These are phyloP conservation scores for Sander lucioperca DNA, from an alignment of 2,113 vertebrate genomes.

Conservation along the genomic window DNA sequence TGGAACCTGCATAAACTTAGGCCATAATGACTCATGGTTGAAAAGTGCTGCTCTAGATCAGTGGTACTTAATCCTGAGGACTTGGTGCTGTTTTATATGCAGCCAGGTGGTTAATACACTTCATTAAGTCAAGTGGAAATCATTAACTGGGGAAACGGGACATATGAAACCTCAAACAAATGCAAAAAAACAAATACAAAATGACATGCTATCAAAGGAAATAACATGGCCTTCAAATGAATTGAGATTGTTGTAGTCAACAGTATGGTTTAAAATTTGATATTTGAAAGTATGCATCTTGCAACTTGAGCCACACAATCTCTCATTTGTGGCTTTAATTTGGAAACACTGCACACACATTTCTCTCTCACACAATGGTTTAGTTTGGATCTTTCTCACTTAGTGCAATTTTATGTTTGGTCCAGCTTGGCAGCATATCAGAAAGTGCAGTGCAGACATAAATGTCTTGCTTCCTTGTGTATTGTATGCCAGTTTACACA, in stretches of 20 bases:
- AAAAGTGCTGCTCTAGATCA: slow-evolving; percentile 25
- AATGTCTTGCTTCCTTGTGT: neutral
- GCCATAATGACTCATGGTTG: slow-evolving; percentile 30
- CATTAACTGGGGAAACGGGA: neutral
- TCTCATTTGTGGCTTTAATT: neutral
- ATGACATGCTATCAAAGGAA: neutral
- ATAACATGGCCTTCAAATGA: neutral
- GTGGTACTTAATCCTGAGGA: slow-evolving; percentile 29
- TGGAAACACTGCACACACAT: neutral
- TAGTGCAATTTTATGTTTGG: neutral
- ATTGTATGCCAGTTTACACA: neutral
- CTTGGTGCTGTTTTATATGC: slow-evolving; percentile 20
- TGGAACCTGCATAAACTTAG: slow-evolving; percentile 1
- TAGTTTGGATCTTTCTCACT: neutral
- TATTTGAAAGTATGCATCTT: neutral
- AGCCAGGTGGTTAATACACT: slow-evolving; percentile 40
- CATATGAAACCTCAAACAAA: slow-evolving; percentile 23
- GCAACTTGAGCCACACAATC: neutral
- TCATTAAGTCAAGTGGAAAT: slow-evolving; percentile 36
- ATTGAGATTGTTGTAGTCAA: neutral
- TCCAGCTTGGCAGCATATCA: neutral
- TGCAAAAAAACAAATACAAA: neutral
- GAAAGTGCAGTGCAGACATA: neutral
- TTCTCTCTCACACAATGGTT: neutral
- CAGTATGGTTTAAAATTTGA: neutral